Conservation (phyloP, 2,113 vertebrate species). For the Halichoerus grypus region DNA sequence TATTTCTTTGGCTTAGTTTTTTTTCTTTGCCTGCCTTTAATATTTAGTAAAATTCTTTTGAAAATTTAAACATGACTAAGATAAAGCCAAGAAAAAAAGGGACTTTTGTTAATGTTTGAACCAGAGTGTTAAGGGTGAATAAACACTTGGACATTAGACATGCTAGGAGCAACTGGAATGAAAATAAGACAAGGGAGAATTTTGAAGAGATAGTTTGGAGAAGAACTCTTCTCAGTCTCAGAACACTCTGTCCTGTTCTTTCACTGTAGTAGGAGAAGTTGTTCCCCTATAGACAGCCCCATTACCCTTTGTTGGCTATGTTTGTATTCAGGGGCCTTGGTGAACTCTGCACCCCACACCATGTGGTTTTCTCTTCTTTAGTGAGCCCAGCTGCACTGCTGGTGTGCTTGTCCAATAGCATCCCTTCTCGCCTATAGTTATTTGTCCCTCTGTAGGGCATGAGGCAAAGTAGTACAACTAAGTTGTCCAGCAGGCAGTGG, state of each 20-base stretch:
- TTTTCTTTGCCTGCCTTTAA: neutral
- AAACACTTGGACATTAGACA: neutral
- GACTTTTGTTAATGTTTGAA: neutral
- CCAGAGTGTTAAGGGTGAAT: neutral
- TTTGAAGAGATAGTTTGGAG: neutral
- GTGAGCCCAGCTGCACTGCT: neutral
- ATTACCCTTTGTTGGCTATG: neutral
- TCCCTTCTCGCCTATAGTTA: neutral
- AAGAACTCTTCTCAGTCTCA: neutral
- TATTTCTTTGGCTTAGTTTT: conserved; percentile 7
- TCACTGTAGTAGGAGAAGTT: neutral
- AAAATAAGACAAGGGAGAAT: neutral
- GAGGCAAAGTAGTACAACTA: neutral
- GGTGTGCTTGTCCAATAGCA: neutral
- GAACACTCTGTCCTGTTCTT: neutral
- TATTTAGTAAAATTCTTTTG: conserved; percentile 3
- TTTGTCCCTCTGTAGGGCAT: neutral
- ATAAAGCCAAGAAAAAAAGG: neutral
- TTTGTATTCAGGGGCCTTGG: neutral
- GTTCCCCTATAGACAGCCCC: neutral
- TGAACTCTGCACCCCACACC: neutral
- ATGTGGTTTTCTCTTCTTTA: neutral
- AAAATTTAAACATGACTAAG: conserved; percentile 36
- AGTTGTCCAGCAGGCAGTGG: neutral
- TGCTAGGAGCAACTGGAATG: neutral